Conservation (phyloP, 2,113 vertebrate genomes). For the Macquaria ambigua region DNA sequence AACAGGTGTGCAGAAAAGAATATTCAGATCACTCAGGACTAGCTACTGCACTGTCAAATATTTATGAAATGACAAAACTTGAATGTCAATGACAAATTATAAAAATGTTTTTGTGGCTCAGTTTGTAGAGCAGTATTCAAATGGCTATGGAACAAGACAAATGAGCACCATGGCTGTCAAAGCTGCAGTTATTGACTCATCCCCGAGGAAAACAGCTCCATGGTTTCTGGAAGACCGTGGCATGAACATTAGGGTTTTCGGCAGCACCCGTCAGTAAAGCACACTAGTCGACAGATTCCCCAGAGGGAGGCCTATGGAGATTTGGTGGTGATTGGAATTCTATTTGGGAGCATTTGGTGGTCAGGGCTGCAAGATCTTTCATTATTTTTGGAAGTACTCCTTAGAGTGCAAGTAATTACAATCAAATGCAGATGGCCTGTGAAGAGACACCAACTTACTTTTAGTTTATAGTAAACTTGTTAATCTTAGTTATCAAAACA, state of each 20-base stretch:
- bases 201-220: constrained; percentile 44
- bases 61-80: background rate
- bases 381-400: constrained; percentile 50
- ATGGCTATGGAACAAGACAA: constrained; percentile 24
- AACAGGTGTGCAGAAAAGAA: constrained; percentile 3
- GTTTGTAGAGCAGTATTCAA: constrained; percentile 18
- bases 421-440: constrained; percentile 13
- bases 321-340: constrained; percentile 60
- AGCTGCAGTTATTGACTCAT: constrained; percentile 57
- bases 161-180: constrained; percentile 45
- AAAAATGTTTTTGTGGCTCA: background rate
- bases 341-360: constrained; percentile 67
- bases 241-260: constrained; percentile 65
- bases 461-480: background rate
- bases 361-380: constrained; percentile 42
- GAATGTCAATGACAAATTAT: background rate
- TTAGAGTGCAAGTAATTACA: constrained; percentile 28
- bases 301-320: constrained; percentile 52
- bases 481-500: background rate
- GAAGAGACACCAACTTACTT: constrained; percentile 11
- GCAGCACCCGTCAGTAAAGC: constrained; percentile 42
- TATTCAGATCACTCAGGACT: background rate
- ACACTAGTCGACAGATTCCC: constrained; percentile 50
- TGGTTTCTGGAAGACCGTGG: constrained; percentile 51
- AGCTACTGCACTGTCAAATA: background rate